These are phyloP conservation scores for Romanogobio albipinnatus DNA, from an alignment of 2,113 vertebrate genomes.

Conservation along the genomic window DNA sequence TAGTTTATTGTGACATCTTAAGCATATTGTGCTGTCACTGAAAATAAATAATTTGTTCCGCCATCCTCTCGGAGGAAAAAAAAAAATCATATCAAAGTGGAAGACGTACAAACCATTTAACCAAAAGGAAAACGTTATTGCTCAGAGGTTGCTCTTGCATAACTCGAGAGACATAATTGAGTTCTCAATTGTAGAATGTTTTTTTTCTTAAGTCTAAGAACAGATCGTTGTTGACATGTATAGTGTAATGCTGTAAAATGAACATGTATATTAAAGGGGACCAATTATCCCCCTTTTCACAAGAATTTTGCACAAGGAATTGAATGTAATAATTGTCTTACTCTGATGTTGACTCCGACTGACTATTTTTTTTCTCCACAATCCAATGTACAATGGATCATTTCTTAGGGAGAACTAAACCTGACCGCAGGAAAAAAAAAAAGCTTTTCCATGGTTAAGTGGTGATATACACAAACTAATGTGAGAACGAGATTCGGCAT, in stretches of 20 bases:
- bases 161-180: neutral
- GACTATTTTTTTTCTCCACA: too few species aligned
- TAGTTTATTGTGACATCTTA: slow-evolving; percentile 16
- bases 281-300: too few species aligned
- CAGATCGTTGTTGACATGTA: neutral
- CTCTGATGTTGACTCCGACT: too few species aligned
- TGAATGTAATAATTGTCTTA: too few species aligned
- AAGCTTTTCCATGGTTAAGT: too few species aligned
- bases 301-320: too few species aligned
- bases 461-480: too few species aligned
- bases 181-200: neutral
- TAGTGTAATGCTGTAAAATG: neutral
- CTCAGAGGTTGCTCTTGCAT: neutral
- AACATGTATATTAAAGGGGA: too few species aligned
- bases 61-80: neutral
- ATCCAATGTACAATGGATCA: too few species aligned
- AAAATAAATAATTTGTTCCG: slow-evolving; percentile 9
- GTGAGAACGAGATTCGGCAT: too few species aligned
- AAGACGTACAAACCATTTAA: slow-evolving; percentile 2
- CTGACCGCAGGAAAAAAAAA: too few species aligned
- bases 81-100: neutral
- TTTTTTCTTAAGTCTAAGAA: neutral
- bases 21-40: slow-evolving; percentile 20
- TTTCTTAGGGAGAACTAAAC: too few species aligned
- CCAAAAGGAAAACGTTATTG: neutral